Base-by-base conservation (phyloP, 1,140 invertebrate species). In the Globodera ellingtonae region DNA sequence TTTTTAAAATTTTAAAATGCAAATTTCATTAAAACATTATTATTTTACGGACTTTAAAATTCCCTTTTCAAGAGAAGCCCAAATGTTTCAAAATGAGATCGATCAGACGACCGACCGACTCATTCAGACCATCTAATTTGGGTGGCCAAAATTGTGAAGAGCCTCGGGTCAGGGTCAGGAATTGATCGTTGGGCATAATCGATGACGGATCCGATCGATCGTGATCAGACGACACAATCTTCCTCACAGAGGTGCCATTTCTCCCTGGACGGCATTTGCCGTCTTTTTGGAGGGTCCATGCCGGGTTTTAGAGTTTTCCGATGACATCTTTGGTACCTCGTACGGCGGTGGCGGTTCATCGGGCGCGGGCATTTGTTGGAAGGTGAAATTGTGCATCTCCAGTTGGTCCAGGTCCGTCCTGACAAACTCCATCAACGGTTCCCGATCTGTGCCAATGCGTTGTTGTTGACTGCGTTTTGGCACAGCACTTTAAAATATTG, bases 271-370 rank as follows among this genome's bases (percentile, higher is more conserved):
- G n/a, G 35, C 35, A 35, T 35, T 35, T 35, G 35, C 35, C 35
- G 35, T 0, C 35, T 35, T 35, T 35, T 35, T 35, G 35, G 35
- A 35, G 1, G 0, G 35, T 35, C 3, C 35, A 2, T 35, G 35
- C 35, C 35, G 35, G 35, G 1, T 35, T 35, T 35, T 35, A 24
- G 24, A 24, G 24, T 35, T 35, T 35, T 35, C 35, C 35, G 3
- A 35, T 35, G 35, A 3, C 35, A 35, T 35, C 35, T 35, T 2
- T 35, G 3, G 35, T 35, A 88, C 88, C 76, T 89, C 88, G 78
- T 88, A 89, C 4, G 86, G 81, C 3, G 88, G 88, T 7, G 88
- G 86, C 13, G 86, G 84, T 71, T 89, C 86, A 71, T 86, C 81
- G 35, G 50, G 24, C 48, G 56, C 13, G 3, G n/a, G 48, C 10